These are phyloP conservation scores for Lucilia cuprina DNA, from an alignment of 1,140 invertebrate genomes.

Conservation along the genomic window DNA sequence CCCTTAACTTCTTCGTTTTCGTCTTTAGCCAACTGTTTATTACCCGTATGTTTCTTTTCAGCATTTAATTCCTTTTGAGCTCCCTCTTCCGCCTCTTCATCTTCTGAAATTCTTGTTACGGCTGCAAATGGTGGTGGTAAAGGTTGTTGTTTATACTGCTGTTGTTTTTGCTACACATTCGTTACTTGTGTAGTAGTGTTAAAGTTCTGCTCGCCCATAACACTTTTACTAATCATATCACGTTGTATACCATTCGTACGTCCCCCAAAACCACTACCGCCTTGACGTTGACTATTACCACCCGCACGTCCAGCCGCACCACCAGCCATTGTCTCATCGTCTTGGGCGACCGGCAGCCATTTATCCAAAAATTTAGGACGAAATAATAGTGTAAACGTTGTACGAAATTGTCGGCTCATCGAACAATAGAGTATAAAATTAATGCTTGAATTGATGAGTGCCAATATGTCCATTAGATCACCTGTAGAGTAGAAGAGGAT, in stretches of 20 bases:
- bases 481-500: conserved; percentile 63
- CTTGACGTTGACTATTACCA: conserved; percentile 45
- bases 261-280: conserved; percentile 18
- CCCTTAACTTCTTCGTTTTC: not conserved
- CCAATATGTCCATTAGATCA: conserved; percentile 92
- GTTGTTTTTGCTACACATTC: conserved; percentile 58
- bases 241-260: conserved; percentile 40
- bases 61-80: not conserved
- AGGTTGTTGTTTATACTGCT: not conserved
- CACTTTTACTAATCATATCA: conserved; percentile 53
- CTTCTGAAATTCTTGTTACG: not conserved
- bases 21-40: not conserved
- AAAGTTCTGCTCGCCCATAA: conserved; percentile 54
- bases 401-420: conserved; percentile 95
- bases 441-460: conserved; percentile 93
- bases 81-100: not conserved
- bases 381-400: conserved; percentile 80
- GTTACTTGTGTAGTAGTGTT: conserved; percentile 61
- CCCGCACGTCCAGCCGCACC: conserved; percentile 50
- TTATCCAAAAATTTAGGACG: conserved; percentile 67
- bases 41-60: not conserved
- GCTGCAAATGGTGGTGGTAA: not conserved
- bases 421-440: conserved; percentile 98
- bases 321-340: conserved; percentile 63
- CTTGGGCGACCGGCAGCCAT: conserved; percentile 67